Evolutionary conservation across 2,113 vertebrate genomes (phyloP).

Genomic region (Etheostoma cragini): DNA sequence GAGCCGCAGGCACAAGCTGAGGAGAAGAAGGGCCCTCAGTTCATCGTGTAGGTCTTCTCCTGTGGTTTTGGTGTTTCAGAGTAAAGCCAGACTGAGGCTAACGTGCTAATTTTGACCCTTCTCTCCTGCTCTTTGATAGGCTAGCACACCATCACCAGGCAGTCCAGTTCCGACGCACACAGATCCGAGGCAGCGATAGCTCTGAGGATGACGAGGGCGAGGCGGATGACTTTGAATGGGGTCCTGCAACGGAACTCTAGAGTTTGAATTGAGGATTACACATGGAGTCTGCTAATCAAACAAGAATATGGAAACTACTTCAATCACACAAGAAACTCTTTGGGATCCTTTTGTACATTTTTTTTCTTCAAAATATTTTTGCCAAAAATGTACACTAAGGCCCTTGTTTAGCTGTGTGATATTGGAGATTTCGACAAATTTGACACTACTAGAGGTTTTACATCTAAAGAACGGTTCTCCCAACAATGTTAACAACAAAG

Average conservation of each 20-base stretch:
- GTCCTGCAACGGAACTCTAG: slow-evolving; percentile 94
- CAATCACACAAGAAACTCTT: not conserved
- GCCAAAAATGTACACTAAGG: too few relatives aligned
- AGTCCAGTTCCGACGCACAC: slow-evolving; percentile 87
- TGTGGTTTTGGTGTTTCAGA: not conserved
- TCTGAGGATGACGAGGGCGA: slow-evolving; percentile 82
- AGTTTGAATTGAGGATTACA: not conserved
- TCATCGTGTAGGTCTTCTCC: slow-evolving; percentile 80
- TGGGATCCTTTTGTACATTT: slow-evolving; percentile 5
- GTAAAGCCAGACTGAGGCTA: not conserved
- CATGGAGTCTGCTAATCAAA: not conserved
- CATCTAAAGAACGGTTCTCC: not conserved
- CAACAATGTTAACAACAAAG: slow-evolving; percentile 40
- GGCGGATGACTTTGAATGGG: slow-evolving; percentile 88
- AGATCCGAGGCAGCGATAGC: slow-evolving; percentile 87
- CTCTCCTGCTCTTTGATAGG: slow-evolving; percentile 66
- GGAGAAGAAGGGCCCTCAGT: slow-evolving; percentile 71
- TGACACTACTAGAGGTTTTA: not conserved
- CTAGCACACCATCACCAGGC: slow-evolving; percentile 89
- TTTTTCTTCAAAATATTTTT: too few relatives aligned
- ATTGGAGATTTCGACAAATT: not conserved
- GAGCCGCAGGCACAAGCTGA: slow-evolving; percentile 62
- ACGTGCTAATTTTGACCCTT: not conserved
- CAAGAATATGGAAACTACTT: not conserved
- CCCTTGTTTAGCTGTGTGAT: not conserved